phyloP scores from a whole-genome alignment of 2,113 vertebrate species.

The Sialia sialis region DNA sequence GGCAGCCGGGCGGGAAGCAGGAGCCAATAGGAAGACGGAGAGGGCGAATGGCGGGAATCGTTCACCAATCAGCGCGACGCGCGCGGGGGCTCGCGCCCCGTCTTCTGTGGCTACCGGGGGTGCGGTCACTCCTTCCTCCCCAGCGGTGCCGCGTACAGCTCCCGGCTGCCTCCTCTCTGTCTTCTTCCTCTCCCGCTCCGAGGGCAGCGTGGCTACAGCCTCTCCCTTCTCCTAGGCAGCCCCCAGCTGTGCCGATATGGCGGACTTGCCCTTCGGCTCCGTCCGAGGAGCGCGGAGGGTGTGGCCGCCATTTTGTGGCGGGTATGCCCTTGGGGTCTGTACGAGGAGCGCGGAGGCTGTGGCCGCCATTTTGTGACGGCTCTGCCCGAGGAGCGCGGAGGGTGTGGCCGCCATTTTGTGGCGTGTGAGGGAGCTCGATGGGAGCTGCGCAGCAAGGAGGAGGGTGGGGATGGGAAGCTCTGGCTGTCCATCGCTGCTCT shows the following conservation, averaged over 20 bases:
- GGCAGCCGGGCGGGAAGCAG: neutral
- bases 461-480: accelerated
- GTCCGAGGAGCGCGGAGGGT: accelerated
- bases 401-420: neutral
- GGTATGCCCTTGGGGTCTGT: accelerated
- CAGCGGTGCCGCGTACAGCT: accelerated
- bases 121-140: accelerated
- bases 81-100: accelerated
- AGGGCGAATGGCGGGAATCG: accelerated
- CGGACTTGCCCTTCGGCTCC: accelerated
- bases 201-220: accelerated
- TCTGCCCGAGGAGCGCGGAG: accelerated
- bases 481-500: accelerated
- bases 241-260: accelerated
- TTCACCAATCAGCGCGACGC: neutral
- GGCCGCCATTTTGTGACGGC: neutral
- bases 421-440: accelerated
- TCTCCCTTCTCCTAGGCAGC: accelerated
- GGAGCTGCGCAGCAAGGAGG: accelerated
- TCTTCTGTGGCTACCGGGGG: accelerated
- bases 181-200: accelerated
- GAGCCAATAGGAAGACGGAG: neutral
- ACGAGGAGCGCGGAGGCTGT: accelerated
- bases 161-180: accelerated
- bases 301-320: neutral